phyloP scores from a whole-genome alignment of 2,888 invertebrate genomes.

The Luffia ferchaultella region DNA sequence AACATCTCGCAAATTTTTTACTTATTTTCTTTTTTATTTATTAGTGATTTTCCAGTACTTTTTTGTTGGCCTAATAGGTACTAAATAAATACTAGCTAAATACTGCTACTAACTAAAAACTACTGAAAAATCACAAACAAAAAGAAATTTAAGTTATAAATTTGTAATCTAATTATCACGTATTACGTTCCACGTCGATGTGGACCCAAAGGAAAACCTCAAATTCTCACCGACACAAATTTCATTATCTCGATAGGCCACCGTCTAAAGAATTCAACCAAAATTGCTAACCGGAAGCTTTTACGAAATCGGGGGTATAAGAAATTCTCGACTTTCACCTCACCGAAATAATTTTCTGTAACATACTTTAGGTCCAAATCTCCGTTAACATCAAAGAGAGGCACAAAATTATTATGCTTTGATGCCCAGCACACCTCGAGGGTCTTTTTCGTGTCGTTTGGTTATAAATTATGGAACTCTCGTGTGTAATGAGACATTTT shows the following conservation, averaged over 20 bases:
- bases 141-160: neutral
- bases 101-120: too few relatives aligned
- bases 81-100: too few relatives aligned
- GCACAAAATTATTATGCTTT: neutral
- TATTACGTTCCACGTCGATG: neutral
- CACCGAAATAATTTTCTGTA: neutral
- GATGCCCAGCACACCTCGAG: neutral
- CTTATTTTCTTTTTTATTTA: too few relatives aligned
- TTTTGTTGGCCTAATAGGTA: too few relatives aligned
- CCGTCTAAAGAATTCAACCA: neutral
- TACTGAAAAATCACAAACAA: too few relatives aligned
- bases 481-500: neutral
- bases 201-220: neutral
- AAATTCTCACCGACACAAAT: neutral
- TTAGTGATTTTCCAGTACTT: too few relatives aligned
- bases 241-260: neutral
- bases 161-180: neutral
- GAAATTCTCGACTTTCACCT: neutral
- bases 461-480: neutral
- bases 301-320: neutral
- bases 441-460: neutral
- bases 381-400: neutral
- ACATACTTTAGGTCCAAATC: neutral
- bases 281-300: neutral
- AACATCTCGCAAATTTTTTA: too few relatives aligned